Evolutionary conservation across 2,113 vertebrate species (phyloP).

Genomic region (Pipa parva): DNA sequence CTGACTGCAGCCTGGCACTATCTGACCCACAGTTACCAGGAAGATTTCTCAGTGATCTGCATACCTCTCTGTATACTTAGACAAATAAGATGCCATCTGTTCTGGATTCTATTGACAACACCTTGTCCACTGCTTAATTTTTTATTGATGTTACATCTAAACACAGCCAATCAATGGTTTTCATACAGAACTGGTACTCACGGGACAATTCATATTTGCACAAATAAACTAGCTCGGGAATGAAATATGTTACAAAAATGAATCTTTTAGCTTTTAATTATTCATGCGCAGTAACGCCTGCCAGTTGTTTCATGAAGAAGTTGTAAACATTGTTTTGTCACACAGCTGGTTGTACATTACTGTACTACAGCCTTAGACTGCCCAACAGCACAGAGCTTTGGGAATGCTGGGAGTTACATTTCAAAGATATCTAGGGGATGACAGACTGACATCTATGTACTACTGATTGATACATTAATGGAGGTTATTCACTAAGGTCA

Average conservation of each 20-base stretch:
- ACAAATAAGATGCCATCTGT: not conserved
- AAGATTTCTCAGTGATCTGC: no score
- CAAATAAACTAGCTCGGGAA: conserved; percentile 45
- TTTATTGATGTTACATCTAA: conserved; percentile 44
- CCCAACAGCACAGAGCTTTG: no score
- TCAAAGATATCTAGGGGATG: no score
- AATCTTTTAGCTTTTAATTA: conserved; percentile 51
- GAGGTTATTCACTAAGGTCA: no score
- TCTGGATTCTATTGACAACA: conserved; percentile 12
- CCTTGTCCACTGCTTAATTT: conserved; percentile 32
- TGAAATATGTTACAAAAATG: conserved; percentile 44
- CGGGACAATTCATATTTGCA: conserved; percentile 41
- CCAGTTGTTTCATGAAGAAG: conserved; percentile 40
- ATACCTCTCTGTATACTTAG: not conserved
- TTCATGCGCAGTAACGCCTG: conserved; percentile 28
- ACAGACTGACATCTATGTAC: no score
- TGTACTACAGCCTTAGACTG: no score
- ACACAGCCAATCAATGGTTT: conserved; percentile 44
- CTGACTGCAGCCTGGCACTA: no score
- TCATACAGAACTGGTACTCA: conserved; percentile 45
- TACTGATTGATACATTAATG: no score
- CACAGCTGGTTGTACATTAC: no score
- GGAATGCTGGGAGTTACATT: no score
- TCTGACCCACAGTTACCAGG: no score
- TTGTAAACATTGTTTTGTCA: no score